Base-by-base conservation (phyloP, 2,113 vertebrate genomes). In the Laticauda laticaudata region DNA sequence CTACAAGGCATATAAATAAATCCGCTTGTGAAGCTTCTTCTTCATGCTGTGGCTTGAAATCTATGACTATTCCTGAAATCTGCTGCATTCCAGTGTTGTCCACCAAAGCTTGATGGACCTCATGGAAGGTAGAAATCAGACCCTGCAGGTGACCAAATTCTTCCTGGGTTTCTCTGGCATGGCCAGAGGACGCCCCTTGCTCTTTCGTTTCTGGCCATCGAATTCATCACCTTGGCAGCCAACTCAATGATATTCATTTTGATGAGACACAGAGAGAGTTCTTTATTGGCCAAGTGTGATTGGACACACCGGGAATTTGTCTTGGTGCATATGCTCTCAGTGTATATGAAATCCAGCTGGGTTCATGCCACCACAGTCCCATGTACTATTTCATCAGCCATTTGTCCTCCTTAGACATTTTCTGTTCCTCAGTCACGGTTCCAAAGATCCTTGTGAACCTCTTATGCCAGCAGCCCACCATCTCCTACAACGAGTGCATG, bases 351-450 rank as follows among this genome's bases (percentile, higher is more conserved):
- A 61, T 95, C 53, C 55, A 2, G 48, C 59, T 95, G 92, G 92
- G 95, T 5, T 57, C 90, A 15, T 90, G 2, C 0, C 92, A 97
- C 11, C 96, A 93, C 48, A 95, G 91, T 20, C 96, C 95, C 53
- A 96, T 96, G 96, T 97, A 96, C 91, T 96, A 94, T 61, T 95
- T 97, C 57, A 91, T 97, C 12, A 87, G 96, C 10, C 95, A 96
- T n/a, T 86, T 96, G 6, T 93, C 96, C 90, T 95, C 87, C 92
- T 34, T 95, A n/a, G 95, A 97, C 34, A 92, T 96, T 2, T 96
- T 95, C 92, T 94, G 61, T 23, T 96, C 94, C 0, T 95, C 95
- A 0, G 95, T 92, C 86, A 96, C 94, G 0, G 87, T 96, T 43
- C 95, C 97, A 39, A 95, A 94, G 85, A 54, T 96, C 56, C 89